phyloP scores from a whole-genome alignment of 2,888 invertebrate genomes.

The Ptychoptera albimana region DNA sequence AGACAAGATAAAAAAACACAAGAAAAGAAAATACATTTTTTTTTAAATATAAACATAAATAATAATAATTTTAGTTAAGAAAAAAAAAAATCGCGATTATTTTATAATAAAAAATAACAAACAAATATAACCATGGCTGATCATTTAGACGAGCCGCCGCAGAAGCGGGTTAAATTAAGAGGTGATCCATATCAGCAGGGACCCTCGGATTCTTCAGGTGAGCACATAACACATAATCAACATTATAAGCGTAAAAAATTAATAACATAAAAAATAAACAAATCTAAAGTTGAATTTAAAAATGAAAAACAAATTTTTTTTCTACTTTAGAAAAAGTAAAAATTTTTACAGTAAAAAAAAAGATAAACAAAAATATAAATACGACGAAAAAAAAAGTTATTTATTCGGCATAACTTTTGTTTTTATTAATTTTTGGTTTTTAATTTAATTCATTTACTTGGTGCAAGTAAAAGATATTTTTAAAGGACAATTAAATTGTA shows the following conservation, averaged over 20 bases:
- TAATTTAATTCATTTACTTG: too few species aligned
- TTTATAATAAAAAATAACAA: neutral
- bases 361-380: too few species aligned
- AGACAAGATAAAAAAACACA: too few species aligned
- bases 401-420: too few species aligned
- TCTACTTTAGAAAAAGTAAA: neutral
- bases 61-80: too few species aligned
- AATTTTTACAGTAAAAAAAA: too few species aligned
- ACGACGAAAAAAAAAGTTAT: too few species aligned
- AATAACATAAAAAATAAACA: too few species aligned
- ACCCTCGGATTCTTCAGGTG: conserved; percentile 65
- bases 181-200: conserved; percentile 64
- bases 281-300: neutral
- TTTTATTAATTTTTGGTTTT: too few species aligned
- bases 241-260: too few species aligned
- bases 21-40: neutral
- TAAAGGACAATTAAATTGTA: too few species aligned
- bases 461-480: too few species aligned
- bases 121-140: conserved; percentile 60
- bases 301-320: neutral
- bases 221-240: conserved; percentile 24
- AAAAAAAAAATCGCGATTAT: neutral
- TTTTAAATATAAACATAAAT: neutral
- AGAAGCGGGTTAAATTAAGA: conserved; percentile 84
- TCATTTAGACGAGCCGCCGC: conserved; percentile 91